phyloP scores from a whole-genome alignment of 1,140 invertebrate genomes.

The Zaprionus nigranus region DNA sequence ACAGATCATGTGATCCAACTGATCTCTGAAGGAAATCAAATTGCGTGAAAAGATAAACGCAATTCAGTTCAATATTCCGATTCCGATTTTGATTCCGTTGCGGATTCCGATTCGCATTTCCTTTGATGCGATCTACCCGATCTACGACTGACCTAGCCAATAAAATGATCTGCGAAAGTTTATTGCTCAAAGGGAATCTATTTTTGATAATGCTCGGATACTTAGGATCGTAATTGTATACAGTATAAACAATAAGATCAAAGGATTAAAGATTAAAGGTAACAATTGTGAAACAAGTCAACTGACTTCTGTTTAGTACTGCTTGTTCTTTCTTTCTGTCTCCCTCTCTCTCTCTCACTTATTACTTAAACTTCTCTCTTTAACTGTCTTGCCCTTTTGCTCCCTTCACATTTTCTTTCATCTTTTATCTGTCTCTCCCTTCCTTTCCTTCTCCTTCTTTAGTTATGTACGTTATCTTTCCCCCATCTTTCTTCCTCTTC shows the following conservation, averaged over 20 bases:
- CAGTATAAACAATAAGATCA: too few relatives aligned
- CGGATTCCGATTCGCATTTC: background rate
- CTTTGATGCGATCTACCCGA: background rate
- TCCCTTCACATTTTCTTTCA: too few relatives aligned
- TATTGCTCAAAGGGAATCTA: background rate
- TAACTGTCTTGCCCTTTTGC: background rate
- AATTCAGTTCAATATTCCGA: slow-evolving; percentile 8
- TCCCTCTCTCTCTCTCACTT: background rate
- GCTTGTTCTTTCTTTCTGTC: background rate
- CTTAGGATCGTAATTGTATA: too few relatives aligned
- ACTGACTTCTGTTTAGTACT: background rate
- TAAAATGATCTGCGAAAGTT: background rate
- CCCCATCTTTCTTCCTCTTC: background rate
- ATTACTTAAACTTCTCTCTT: background rate
- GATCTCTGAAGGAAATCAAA: slow-evolving; percentile 25
- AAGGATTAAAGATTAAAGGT: too few relatives aligned
- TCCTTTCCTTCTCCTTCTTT: background rate
- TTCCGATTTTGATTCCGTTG: background rate
- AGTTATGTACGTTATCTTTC: too few relatives aligned
- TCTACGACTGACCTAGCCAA: background rate
- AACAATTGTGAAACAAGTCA: too few relatives aligned
- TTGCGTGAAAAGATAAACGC: slow-evolving; percentile 15
- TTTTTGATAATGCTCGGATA: background rate
- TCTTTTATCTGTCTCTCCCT: too few relatives aligned
- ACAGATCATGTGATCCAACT: slow-evolving; percentile 35